Percentiles rank a stretch among this genome's conserved stretches.
Conservation (phyloP, 2,113 vertebrate genomes). For the Cettia cetti region DNA sequence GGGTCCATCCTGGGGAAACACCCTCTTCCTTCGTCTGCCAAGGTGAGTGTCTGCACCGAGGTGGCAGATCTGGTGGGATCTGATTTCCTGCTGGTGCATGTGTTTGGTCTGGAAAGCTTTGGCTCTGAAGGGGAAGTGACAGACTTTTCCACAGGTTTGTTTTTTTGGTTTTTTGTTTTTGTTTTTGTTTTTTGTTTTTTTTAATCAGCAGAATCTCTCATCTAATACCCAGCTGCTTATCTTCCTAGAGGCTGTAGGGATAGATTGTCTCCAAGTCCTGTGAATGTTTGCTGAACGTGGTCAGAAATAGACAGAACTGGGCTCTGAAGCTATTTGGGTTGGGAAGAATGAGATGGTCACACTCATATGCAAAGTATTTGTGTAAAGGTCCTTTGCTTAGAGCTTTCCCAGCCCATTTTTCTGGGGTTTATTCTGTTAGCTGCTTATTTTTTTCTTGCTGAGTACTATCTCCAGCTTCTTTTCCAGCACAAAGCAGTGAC, state of each 20-base stretch:
- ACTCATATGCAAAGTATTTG: rapidly evolving
- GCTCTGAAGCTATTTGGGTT: neutral
- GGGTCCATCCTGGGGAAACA: conserved; percentile 96
- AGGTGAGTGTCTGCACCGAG: conserved; percentile 77
- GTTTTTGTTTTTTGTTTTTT: too few relatives aligned
- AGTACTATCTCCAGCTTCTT: neutral
- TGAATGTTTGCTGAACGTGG: neutral
- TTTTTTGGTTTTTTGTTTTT: too few relatives aligned
- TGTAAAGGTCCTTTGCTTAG: neutral
- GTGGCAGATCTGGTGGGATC: neutral
- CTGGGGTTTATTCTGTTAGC: neutral
- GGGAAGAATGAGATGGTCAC: neutral
- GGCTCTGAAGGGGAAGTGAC: rapidly evolving
- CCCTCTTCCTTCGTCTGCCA: conserved; percentile 97
- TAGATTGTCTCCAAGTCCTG: neutral
- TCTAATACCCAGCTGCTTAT: neutral
- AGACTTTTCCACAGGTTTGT: neutral
- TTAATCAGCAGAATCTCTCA: neutral
- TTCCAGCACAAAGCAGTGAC: neutral
- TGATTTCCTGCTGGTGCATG: rapidly evolving
- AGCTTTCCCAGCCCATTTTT: neutral
- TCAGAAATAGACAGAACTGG: neutral
- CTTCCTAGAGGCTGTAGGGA: neutral
- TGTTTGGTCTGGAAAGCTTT: neutral
- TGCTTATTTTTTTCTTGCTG: neutral